Evolutionary conservation across 2,888 invertebrate genomes (phyloP), one percentile per base, ranked within the genome.

Genomic region (Orthosia cruda): DNA sequence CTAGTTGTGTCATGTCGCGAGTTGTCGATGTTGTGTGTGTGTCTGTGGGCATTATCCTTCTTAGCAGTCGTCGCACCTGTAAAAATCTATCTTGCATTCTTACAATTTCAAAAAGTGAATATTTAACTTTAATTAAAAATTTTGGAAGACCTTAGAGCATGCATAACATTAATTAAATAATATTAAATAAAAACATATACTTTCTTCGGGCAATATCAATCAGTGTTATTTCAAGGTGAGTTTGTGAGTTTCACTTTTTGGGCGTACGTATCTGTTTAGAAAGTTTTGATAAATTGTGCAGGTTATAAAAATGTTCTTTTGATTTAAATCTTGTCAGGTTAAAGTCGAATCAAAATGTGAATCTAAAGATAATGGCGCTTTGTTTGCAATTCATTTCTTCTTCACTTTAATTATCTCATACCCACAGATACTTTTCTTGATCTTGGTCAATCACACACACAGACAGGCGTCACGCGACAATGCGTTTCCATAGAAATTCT

Each of bases 271-370:
- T 45, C 55, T 57, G 12, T 26, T 61, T 18, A 9, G 2, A 66
- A 26, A 7, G 13, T 61, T 61, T 68, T 57, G n/a, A 76, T 76
- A 32, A 62, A 45, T 62, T 50, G 26, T 52, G 9, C 45, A 13
- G 16, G n/a, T n/a, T 58, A 23, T 13, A 2, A 26, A 55, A 55
- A 2, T 15, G 18, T 15, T 69, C 32, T 63, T 50, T n/a, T 12
- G 23, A 54, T 26, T 15, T 50, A 13, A 15, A 49, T 57, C 12
- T 16, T 40, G 7, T 40, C 32, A n/a, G 40, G 4, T 68, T 49
- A 67, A 65, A 26, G 70, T 20, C 49, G 16, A 57, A 20, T 57
- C 11, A 69, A 47, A 71, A 32, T 9, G 20, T 15, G 3, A 55
- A 20, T n/a, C 13, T 13, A 7, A 20, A 47, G 15, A 0, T 15